A percentile compares a stretch with the other conserved stretches of the same genome.
Evolutionary conservation across 2,113 vertebrate species (phyloP).

Genomic region (Gnathonemus longibarbis): DNA sequence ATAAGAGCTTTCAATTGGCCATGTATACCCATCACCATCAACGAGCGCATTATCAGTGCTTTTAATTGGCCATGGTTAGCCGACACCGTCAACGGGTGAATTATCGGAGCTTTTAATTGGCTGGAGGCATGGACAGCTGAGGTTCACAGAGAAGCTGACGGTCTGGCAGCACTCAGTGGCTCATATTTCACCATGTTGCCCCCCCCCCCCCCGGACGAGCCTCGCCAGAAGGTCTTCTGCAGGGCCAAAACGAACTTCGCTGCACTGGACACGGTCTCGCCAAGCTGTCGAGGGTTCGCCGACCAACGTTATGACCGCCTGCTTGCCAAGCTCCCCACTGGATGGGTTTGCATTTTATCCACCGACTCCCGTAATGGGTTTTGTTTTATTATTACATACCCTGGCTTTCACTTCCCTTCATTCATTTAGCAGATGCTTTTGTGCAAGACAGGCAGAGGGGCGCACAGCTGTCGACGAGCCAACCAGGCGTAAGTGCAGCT

Average conservation of each 20-base stretch:
- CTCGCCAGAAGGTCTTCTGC: background rate
- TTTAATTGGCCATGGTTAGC: background rate
- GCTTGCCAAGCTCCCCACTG: background rate
- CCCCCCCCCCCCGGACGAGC: slow-evolving; percentile 21
- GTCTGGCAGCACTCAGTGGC: slow-evolving; percentile 43
- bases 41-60: background rate
- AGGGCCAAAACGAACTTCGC: background rate
- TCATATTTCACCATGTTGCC: slow-evolving; percentile 50
- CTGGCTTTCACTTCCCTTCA: background rate
- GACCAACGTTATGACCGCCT: background rate
- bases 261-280: background rate
- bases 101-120: slow-evolving; percentile 56
- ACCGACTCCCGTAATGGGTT: background rate
- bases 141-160: slow-evolving; percentile 52
- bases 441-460: background rate
- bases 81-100: slow-evolving; percentile 17
- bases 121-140: slow-evolving; percentile 44
- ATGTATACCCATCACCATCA: background rate
- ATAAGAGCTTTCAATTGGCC: background rate
- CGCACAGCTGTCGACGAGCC: background rate
- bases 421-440: background rate
- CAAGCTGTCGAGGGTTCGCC: background rate
- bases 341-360: background rate
- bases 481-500: background rate
- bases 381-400: background rate